A percentile compares a stretch with the other conserved stretches of the same genome.
phyloP scores from a whole-genome alignment of 2,888 invertebrate genomes.

The Labia minor region DNA sequence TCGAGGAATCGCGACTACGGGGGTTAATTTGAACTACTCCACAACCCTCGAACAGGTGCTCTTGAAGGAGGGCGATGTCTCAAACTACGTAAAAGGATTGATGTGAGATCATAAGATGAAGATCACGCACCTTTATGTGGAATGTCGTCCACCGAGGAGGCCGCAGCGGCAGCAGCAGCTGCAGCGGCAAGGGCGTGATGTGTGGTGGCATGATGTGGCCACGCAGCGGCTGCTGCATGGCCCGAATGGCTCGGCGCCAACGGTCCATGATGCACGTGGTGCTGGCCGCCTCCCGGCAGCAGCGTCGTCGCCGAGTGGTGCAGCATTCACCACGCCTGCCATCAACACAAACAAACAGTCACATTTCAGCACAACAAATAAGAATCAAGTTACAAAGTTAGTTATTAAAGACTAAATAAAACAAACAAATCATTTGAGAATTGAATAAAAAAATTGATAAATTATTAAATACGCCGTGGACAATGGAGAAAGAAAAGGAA shows the following conservation, averaged over 20 bases:
- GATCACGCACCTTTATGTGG: background rate
- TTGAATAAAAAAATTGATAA: too few relatives aligned
- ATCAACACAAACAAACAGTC: background rate
- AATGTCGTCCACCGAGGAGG: background rate
- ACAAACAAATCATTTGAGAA: too few relatives aligned
- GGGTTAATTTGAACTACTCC: too few relatives aligned
- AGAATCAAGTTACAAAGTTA: too few relatives aligned
- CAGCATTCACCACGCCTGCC: background rate
- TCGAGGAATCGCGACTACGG: too few relatives aligned
- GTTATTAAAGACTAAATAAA: too few relatives aligned
- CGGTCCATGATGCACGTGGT: background rate
- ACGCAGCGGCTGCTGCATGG: background rate
- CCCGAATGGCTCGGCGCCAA: background rate
- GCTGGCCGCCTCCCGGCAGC: conserved; percentile 13
- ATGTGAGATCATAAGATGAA: too few relatives aligned
- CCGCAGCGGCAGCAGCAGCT: background rate
- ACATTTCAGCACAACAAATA: too few relatives aligned
- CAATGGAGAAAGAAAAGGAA: too few relatives aligned
- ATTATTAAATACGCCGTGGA: too few relatives aligned
- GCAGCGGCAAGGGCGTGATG: background rate
- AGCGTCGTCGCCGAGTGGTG: conserved; percentile 8
- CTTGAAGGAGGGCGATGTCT: background rate
- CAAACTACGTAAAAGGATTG: background rate
- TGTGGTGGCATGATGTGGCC: background rate
- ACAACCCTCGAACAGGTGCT: too few relatives aligned